A percentile compares a stretch with the other conserved stretches of the same genome.
Conservation (phyloP, 2,113 vertebrate genomes). For the Shinisaurus crocodilurus region DNA sequence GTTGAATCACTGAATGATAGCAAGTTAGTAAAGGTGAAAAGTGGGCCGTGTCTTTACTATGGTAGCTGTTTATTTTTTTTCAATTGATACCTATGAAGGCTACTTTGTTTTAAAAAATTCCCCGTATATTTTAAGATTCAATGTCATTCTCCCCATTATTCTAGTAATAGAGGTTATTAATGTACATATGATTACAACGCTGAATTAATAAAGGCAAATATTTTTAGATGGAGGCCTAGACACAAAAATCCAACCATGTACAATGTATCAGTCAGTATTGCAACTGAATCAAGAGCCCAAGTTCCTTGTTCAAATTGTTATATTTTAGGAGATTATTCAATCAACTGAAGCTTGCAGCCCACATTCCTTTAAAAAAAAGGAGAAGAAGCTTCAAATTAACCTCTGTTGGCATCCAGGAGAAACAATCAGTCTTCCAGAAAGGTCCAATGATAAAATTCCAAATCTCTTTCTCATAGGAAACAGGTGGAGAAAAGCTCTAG, state of each 20-base stretch:
- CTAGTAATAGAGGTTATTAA: neutral
- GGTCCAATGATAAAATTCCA: neutral
- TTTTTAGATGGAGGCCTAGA: neutral
- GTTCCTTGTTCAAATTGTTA: neutral
- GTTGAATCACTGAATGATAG: constrained; percentile 30
- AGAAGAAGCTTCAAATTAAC: neutral
- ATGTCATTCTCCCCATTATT: neutral
- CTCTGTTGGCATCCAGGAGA: neutral
- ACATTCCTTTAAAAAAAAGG: neutral
- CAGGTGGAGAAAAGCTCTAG: neutral
- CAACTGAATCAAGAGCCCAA: neutral
- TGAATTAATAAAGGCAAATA: neutral
- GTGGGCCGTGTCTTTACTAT: neutral
- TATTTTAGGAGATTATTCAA: neutral
- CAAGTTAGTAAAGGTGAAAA: constrained; percentile 2
- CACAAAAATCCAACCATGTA: neutral
- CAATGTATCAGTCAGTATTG: neutral
- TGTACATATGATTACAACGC: neutral
- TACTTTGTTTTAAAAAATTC: constrained; percentile 20
- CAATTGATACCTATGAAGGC: constrained; percentile 13
- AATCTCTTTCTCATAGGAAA: neutral
- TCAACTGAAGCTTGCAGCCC: neutral
- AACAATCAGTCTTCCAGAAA: neutral
- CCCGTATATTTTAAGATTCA: neutral
- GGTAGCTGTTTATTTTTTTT: constrained; percentile 7